Evolutionary conservation across 2,888 invertebrate genomes (phyloP), one percentile per base, ranked within the genome.

Genomic region (Atrina japonica): DNA sequence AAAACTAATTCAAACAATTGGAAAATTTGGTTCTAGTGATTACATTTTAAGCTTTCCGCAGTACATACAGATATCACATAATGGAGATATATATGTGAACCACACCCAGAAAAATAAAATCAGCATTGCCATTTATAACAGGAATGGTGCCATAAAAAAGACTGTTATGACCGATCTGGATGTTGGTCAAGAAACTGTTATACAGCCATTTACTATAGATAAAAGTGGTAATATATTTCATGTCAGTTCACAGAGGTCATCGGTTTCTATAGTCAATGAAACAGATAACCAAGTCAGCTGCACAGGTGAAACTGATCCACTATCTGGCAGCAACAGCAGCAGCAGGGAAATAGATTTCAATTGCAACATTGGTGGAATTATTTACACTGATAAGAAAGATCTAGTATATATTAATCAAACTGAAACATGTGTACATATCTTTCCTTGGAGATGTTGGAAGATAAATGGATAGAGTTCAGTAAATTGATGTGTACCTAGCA

Each of bases 1-100:
- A 27, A 73, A 70, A 47, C 45, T 73, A 23, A 65, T 70, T 25
- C 60, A 61, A 23, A 66, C 35, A 21, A 55, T 73, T 16, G 73
- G 73, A 14, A 58, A 45, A 45, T 65, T 73, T 23, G 70, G 66
- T 43, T 61, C 65, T 3, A 50, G 49, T 40, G 58, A 61, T 47
- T 40, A 41, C 16, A 21, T 35, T 18, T 35, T 73, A 11, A 45
- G n/a, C 21, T 27, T 7, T 30, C 73, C 73, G 11, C 64, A 66
- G n/a, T 70, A 61, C 53, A 61, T 73, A 41, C 25, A 5, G 11
- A 40, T 66, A 21, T 47, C 43, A 7, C 43, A 58, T 1, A 35
- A 14, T 14, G 69, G 56, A 16, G 60, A 63, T 14, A 66, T 66
- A 23, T 61, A 49, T 41, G 56, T 73, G 7, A 66, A 63, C 52